These are phyloP conservation scores for Nematopogon swammerdamellus DNA, from an alignment of 2,888 invertebrate species.

Conservation along the genomic window DNA sequence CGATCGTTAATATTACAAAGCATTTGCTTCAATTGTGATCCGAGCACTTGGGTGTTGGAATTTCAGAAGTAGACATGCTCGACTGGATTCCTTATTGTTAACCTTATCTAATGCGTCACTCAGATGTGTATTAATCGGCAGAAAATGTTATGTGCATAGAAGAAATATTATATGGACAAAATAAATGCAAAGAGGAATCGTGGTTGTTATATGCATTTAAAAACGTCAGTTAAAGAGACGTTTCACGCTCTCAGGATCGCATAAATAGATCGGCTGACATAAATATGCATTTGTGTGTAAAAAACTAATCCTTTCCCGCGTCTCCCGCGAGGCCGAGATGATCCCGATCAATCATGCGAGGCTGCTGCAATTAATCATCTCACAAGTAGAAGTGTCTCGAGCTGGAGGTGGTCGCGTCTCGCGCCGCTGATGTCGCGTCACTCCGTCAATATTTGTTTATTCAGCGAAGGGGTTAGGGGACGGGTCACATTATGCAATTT, in stretches of 20 bases:
- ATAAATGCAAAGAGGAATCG: background rate
- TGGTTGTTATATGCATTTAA: constrained; percentile 29
- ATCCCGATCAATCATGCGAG: constrained; percentile 38
- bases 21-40: too few relatives aligned
- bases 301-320: background rate
- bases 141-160: too few relatives aligned
- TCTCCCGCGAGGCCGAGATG: constrained; percentile 16
- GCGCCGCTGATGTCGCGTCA: constrained; percentile 3
- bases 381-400: constrained; percentile 20
- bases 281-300: constrained; percentile 1
- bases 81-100: too few relatives aligned
- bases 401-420: constrained; percentile 23
- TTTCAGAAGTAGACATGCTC: too few relatives aligned
- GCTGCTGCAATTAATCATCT: constrained; percentile 43
- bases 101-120: too few relatives aligned
- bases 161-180: too few relatives aligned
- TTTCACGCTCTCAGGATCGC: constrained; percentile 9
- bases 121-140: too few relatives aligned
- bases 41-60: too few relatives aligned
- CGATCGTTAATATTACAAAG: too few relatives aligned
- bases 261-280: constrained; percentile 4
- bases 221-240: constrained; percentile 27
- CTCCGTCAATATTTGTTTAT: background rate
- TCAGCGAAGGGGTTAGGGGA: background rate
- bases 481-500: background rate